Conservation (phyloP, 1,140 invertebrate species). For the Oryctes rhinoceros region DNA sequence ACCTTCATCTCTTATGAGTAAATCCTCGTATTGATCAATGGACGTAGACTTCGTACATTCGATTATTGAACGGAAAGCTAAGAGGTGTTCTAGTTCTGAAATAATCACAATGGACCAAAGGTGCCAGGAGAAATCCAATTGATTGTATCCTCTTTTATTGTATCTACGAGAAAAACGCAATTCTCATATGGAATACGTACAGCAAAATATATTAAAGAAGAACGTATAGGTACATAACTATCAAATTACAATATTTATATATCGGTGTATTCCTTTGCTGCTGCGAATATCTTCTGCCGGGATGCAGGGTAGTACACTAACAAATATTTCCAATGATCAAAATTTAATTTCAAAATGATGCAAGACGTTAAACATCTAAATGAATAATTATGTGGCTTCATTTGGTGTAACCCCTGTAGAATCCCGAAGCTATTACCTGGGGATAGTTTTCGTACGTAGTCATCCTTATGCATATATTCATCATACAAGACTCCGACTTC, state of each 20-base stretch:
- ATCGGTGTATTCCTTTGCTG: conserved; percentile 4
- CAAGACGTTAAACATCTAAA: background rate
- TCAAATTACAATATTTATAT: background rate
- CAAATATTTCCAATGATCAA: conserved; percentile 27
- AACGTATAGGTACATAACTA: background rate
- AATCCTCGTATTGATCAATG: no score
- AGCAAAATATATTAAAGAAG: background rate
- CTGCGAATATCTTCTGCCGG: conserved; percentile 3
- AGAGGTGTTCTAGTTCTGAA: no score
- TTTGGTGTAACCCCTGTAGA: conserved; percentile 19
- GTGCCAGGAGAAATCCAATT: no score
- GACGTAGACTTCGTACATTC: no score
- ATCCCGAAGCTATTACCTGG: conserved; percentile 17
- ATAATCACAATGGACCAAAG: no score
- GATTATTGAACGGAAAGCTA: no score
- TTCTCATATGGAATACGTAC: background rate
- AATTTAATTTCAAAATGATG: conserved; percentile 14
- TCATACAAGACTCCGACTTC: conserved; percentile 16
- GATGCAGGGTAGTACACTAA: conserved; percentile 32
- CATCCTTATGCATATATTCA: conserved; percentile 31
- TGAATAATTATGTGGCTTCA: conserved; percentile 36
- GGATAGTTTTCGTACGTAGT: background rate
- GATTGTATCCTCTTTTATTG: no score
- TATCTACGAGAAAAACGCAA: no score
- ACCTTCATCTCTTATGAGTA: no score